Base-by-base conservation (phyloP, 2,113 vertebrate species). In the Noctilio leporinus region DNA sequence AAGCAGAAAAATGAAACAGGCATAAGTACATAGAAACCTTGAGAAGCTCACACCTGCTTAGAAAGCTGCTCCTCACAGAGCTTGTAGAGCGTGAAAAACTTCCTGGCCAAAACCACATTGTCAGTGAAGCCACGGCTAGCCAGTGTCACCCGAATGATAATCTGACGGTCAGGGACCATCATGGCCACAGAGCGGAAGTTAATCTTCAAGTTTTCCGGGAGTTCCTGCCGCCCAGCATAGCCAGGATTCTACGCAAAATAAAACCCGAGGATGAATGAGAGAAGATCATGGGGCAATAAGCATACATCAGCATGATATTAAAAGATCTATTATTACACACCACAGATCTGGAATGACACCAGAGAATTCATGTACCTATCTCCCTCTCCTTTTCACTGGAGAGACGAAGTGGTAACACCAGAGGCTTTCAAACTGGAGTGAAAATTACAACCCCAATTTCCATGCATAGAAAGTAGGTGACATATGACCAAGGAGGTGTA, bases 91-190 rank as follows among this genome's bases (percentile, higher is more conserved):
- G 99, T 99, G 95, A 99, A 99, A 97, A 99, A 99, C 97, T 99
- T 99, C 90, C 99, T 98, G 73, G 99, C 99, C 93, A 99, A 96
- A 73, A 99, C 98, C 28, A 99, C 96, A 92, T 99, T 99, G 97
- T 99, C 99, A 62, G 99, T 98, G 91, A 99, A 99, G 65, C 99
- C 99, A 88, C 99, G 99, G 94, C 99, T 99, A 65, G 99, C 99
- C 96, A 99, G 85, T 96, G 99, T 99, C 43, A 99, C 99, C 38
- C 99, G 98, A 51, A 99, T 99, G 96, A 99, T 99, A 89, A 99
- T 99, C 97, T 99, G 99, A 14, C 99, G 99, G 96, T 99, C 99
- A 0, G 99, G 99, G 96, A 99, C 99, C 99, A 99, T 99, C 99
- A 99, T 99, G 90, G 99, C 99, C 91, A 99, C 99, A 0, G 99